Evolutionary conservation across 2,113 vertebrate genomes (phyloP).

Genomic region (Ciconia boyciana): DNA sequence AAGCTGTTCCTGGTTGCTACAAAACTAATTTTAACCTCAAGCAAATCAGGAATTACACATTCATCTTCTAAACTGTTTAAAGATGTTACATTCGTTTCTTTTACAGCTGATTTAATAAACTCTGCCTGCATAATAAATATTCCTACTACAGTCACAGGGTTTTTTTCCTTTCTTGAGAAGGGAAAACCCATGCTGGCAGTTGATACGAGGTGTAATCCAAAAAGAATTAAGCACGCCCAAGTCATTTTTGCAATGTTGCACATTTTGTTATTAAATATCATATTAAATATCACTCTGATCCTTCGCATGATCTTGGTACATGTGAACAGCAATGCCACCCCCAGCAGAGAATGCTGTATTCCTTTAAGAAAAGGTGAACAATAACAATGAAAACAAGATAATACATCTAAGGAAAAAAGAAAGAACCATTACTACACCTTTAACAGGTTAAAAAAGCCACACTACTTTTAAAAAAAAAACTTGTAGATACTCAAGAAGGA

Average conservation of each 20-base stretch:
- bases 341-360: conserved; percentile 62
- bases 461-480: neutral
- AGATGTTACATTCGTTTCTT: conserved; percentile 56
- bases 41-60: conserved; percentile 52
- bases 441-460: conserved; percentile 23
- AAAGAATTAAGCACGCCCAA: conserved; percentile 47
- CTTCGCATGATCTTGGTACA: conserved; percentile 20
- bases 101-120: conserved; percentile 69
- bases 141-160: conserved; percentile 24
- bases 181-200: neutral
- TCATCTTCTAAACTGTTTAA: conserved; percentile 48
- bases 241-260: conserved; percentile 55
- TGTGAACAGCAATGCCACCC: conserved; percentile 59
- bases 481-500: neutral
- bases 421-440: neutral
- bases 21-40: conserved; percentile 62
- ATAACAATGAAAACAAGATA: conserved; percentile 65
- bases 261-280: conserved; percentile 64
- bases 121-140: conserved; percentile 63
- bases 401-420: neutral
- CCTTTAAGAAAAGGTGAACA: conserved; percentile 72
- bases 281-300: conserved; percentile 50
- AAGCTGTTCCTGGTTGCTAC: conserved; percentile 18
- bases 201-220: conserved; percentile 4
- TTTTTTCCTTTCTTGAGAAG: neutral